Base-by-base conservation (phyloP, 2,113 vertebrate genomes). In the Xiphophorus couchianus region DNA sequence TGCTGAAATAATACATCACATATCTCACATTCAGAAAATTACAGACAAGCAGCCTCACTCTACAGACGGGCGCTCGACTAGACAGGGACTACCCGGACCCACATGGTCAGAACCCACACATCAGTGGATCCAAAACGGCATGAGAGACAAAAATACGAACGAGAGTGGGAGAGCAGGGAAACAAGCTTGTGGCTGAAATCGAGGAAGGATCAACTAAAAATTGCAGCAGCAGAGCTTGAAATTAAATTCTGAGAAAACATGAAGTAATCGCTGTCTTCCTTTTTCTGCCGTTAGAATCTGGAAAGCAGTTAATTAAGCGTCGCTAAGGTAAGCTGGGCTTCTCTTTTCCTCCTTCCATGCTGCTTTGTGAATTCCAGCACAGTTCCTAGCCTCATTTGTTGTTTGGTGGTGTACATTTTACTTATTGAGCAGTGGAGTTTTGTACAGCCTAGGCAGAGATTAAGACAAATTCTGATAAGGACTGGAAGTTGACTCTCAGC, bases 401-500 rank as follows among this genome's bases (percentile, higher is more conserved):
- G 94, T 95, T 90, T 95, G 93, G 87, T 90, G 94, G 94, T 95
- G 96, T 95, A 94, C 94, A 95, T 96, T 96, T 96, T 96, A 94
- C 83, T 86, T 88, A 90, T 96, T 94, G 96, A 96, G 96, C 96
- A 96, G 94, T 93, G 93, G 94, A 95, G 95, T 95, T 97, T 92
- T 91, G 91, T 93, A 91, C 91, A 91, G 97, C 96, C 96, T 96
- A 94, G 95, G 94, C 95, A 97, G 97, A 99, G 98, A 98, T 99
- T 98, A 99, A 97, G 96, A 94, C 96, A 97, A 96, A 97, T 96
- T 98, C 96, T 97, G 93, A 96, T 98, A 97, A 99, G 96, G 96
- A 97, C 96, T 97, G 96, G 95, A 98, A 98, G 97, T 98, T 99
- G 97, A 99, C 97, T 98, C 97, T 96, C 91, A 96, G 98, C 95